Evolutionary conservation across 2,888 invertebrate genomes (phyloP), one percentile per base, ranked within the genome.

Genomic region (Argynnis bischoffii): DNA sequence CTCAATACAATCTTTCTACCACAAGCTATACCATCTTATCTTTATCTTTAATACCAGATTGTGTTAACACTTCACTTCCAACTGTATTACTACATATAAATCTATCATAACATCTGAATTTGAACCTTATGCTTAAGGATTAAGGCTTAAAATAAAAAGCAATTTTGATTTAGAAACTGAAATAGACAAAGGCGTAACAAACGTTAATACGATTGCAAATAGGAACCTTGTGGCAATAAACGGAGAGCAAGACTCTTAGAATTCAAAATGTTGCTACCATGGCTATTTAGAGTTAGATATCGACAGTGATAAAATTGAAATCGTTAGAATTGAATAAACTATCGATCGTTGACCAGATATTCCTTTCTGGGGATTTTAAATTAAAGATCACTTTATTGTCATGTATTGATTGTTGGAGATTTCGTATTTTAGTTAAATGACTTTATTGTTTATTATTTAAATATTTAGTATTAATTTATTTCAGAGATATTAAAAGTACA

Each of bases 1-100:
- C 87, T 87, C 85, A 87, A 88, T 89, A 88, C 79, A 79, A 78
- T 82, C 81, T 74, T 77, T 79, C 86, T 86, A 87, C 86, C 87
- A 86, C 75, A 84, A 84, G 86, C 85, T 41, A 26, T 54, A 67
- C 57, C 59, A 53, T 66, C 66, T 66, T 66, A 66, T 54, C 59
- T 54, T 66, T 66, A 60, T 66, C 59, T 85, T 85, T 87, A 86
- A 86, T 84, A 76, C 82, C 78, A 79, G 81, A 86, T 86, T 83
- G 84, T 84, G 80, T 79, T 79, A 83, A 81, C 86, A 83, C 83
- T 82, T 80, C 74, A 79, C 80, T 75, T 74, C 76, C 70, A 72
- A 72, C 70, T 74, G 75, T 70, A 67, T 54, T 63, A 63, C 63
- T 64, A 67, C 56, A 31, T 21, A 57, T 14, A 65, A 75, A 71